Evolutionary conservation across 2,797 vertebrate genomes (phyloP).

Genomic region (Ptychadena robeensis): DNA sequence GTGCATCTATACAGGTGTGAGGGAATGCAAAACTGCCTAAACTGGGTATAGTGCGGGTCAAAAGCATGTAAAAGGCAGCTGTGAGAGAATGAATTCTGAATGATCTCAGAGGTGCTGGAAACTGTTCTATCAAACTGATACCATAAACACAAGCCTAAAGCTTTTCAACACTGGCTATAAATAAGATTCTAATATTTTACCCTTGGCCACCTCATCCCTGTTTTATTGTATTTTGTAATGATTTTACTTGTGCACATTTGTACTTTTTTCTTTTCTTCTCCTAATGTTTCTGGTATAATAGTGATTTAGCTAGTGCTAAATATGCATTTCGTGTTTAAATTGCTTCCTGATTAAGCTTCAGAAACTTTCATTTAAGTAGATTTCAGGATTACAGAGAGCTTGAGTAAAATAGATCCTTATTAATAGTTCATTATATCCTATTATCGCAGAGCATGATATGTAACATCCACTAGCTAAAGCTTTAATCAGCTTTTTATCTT

Average conservation of each 20-base stretch:
- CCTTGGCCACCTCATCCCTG: background rate
- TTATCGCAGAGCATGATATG: conserved; percentile 11
- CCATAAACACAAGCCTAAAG: no score
- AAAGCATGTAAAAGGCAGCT: no score
- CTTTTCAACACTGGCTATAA: no score
- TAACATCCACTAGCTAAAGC: background rate
- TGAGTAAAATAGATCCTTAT: conserved; percentile 4
- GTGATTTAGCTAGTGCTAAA: conserved; percentile 1
- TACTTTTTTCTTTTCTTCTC: background rate
- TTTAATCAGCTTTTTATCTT: conserved; percentile 38
- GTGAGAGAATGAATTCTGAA: no score
- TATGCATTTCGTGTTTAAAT: background rate
- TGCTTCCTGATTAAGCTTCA: background rate
- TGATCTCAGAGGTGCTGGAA: no score
- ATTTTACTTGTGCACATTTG: background rate
- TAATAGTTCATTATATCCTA: conserved; percentile 30
- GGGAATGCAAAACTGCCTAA: no score
- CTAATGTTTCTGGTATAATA: background rate
- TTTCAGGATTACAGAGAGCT: conserved; percentile 9
- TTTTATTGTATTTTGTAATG: background rate
- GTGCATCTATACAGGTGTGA: no score
- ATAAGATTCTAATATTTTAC: background rate
- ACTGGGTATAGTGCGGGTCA: no score
- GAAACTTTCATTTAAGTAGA: conserved; percentile 14
- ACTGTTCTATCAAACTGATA: no score